Conservation (phyloP, 2,797 vertebrate species). For the Epinephelus coioides region DNA sequence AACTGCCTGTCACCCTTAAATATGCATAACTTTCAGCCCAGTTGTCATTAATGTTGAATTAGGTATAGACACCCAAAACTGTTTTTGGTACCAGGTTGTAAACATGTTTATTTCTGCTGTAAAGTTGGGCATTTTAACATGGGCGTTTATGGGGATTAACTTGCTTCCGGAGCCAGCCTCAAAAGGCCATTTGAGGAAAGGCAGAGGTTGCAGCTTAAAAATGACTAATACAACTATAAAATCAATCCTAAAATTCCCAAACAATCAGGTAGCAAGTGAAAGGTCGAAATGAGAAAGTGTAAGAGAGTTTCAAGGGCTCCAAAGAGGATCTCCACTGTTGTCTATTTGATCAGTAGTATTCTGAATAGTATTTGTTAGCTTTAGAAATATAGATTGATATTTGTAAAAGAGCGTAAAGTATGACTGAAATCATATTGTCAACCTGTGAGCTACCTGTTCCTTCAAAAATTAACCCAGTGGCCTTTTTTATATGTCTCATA, state of each 20-base stretch:
- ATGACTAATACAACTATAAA: not conserved
- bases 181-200: too few relatives aligned
- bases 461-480: not conserved
- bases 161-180: too few relatives aligned
- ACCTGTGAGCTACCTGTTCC: slow-evolving; percentile 30
- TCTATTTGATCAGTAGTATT: not conserved
- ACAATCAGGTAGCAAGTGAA: not conserved
- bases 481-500: not conserved
- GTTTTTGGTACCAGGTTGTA: too few relatives aligned
- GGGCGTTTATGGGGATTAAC: too few relatives aligned
- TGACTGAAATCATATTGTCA: not conserved
- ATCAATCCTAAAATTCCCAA: not conserved
- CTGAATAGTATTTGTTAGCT: not conserved
- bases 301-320: not conserved
- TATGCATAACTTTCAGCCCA: too few relatives aligned
- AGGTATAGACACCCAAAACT: too few relatives aligned
- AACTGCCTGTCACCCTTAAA: too few relatives aligned
- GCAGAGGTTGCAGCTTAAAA: not conserved
- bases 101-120: too few relatives aligned
- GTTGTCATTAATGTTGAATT: too few relatives aligned
- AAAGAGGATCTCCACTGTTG: not conserved
- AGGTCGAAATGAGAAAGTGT: not conserved
- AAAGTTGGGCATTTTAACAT: too few relatives aligned
- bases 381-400: not conserved
- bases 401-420: not conserved